Evolutionary conservation across 2,888 invertebrate species (phyloP).

Genomic region (Heliothis peltigera): DNA sequence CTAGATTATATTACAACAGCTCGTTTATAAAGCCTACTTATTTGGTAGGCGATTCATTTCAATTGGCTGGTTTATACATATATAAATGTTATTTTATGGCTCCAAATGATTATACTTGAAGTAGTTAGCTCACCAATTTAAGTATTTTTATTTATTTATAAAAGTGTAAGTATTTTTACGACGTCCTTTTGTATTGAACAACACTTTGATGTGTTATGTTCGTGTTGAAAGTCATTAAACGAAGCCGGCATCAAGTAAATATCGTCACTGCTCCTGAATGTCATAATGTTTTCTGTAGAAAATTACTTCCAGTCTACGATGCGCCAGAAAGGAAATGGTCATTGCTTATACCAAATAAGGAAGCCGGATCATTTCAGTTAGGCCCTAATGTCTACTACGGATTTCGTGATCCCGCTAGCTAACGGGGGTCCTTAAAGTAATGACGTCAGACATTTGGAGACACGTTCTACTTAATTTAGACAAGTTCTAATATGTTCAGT

Average conservation of each 20-base stretch:
- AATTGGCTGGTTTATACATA: not conserved
- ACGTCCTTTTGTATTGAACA: constrained; percentile 36
- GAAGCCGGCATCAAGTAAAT: constrained; percentile 43
- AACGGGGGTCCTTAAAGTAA: constrained; percentile 70
- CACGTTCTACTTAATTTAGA: constrained; percentile 70
- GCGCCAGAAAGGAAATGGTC: constrained; percentile 57
- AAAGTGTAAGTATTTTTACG: constrained; percentile 26
- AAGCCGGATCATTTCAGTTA: constrained; percentile 65
- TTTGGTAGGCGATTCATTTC: constrained; percentile 16
- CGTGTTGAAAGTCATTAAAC: constrained; percentile 55
- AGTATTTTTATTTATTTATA: constrained; percentile 6
- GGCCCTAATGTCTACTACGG: constrained; percentile 68
- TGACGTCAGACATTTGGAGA: constrained; percentile 67
- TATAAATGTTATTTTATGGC: too few relatives aligned
- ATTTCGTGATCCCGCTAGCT: constrained; percentile 69
- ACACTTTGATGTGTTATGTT: constrained; percentile 44
- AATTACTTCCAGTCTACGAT: constrained; percentile 53
- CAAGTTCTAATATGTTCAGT: constrained; percentile 71
- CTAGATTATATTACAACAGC: constrained; percentile 54
- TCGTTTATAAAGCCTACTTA: constrained; percentile 44
- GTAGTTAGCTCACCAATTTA: too few relatives aligned
- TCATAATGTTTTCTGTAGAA: constrained; percentile 55
- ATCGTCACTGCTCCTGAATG: constrained; percentile 55
- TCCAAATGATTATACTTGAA: too few relatives aligned
- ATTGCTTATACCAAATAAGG: constrained; percentile 69